Base-by-base conservation (phyloP, 2,797 vertebrate species). In the Synanceia verrucosa region DNA sequence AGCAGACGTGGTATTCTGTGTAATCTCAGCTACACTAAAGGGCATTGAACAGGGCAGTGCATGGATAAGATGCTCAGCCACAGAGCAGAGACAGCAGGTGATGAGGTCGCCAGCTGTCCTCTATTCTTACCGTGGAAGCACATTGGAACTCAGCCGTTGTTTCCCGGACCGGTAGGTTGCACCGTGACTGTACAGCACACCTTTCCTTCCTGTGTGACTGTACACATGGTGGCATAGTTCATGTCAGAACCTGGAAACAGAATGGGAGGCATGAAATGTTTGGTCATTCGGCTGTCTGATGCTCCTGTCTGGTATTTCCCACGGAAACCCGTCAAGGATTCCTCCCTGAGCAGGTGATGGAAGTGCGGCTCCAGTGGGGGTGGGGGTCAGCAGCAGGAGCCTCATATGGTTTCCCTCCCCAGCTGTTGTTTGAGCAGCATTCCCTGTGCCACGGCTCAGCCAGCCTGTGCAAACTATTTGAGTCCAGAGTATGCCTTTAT, bases 331-430 rank as follows among this genome's bases (percentile, higher is more conserved):
- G 86, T 84, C 80, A 86, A 82, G 84, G 88, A 90, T 89, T 93
- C 88, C 89, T 89, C 81, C 74, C 70, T 31, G 66, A 94, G 92
- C 93, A 94, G 93, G 93, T 94, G 94, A 94, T 90, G 71, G 88
- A 84, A 85, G 85, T 73, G 70, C 26, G 66, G 73, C 78, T 91
- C 70, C 69, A 72, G 53, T 11, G 24, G 44, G 47, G 14, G 19
- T 52, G 52, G 52, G 67, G 79, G 82, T 78, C 78, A 75, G 74
- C 77, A 82, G 70, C 70, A 66, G 70, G 72, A 82, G 83, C 65
- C 81, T 91, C 83, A 84, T 76, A 92, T 92, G 80, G 78, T 90
- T 83, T 83, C 84, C 68, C 72, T 77, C 61, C 84, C 83, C 94
- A 94, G 92, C 94, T 95, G 94, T 91, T 91, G 90, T 78, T 81